Evolutionary conservation across 2,113 vertebrate species (phyloP), one percentile per base, ranked within the genome.

Genomic region (Prunella fulvescens): DNA sequence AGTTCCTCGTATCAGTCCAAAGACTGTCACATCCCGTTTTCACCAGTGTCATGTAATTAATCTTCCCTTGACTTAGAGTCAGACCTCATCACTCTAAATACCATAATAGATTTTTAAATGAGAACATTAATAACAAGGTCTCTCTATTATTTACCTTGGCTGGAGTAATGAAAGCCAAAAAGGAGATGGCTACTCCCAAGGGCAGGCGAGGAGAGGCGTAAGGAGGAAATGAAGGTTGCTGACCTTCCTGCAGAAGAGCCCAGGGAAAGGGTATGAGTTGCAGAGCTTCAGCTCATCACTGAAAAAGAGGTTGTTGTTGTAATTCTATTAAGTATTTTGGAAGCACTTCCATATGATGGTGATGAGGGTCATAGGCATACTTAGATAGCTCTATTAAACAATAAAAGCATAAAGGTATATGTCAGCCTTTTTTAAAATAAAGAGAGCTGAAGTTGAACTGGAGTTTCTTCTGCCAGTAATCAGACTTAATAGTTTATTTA

Each of bases 11-110:
- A 86, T 95, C 94, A 79, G 86, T 86, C 92, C 95, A 81, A 95
- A 96, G 94, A 96, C 90, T 93, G 94, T 96, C 96, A 96, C 76
- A 96, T 95, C 77, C 93, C 65, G 85, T 96, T 97, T 94, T 93
- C 90, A 96, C 72, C 33, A n/a, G 69, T 96, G 95, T 94, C 96
- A 88, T 64, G 86, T 81, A 96, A 96, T 96, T 97, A 95, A 97
- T 97, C 96, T 97, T 95, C 72, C 80, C 90, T 86, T 95, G 94
- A 97, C 88, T 96, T 88, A 54, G 40, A 74, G 94, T 93, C 88
- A 95, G 93, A 87, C 60, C 87, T 84, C 90, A 97, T 70, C 83
- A 96, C 88, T 97, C 91, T 92, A 96, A 66, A 92, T 62, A 94
- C 26, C 74, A 72, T 86, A 87, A 92, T 79, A 92, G 94, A 95